Percentiles rank a stretch among this genome's conserved stretches.
These are phyloP conservation scores for Peromyscus leucopus DNA, from an alignment of 2,113 vertebrate species.

Conservation along the genomic window DNA sequence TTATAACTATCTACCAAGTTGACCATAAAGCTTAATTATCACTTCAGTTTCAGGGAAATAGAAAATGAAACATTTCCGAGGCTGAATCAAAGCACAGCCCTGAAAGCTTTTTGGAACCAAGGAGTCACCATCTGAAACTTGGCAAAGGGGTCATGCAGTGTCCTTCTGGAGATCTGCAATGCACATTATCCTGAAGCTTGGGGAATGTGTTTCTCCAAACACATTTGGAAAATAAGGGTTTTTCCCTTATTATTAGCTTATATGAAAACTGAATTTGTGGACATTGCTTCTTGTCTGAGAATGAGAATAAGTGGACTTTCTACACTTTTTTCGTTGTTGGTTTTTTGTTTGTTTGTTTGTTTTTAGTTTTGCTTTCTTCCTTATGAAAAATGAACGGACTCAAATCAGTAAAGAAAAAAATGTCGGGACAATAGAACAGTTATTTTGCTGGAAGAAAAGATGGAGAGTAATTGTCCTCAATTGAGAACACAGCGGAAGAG, in stretches of 20 bases:
- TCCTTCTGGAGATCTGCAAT: background rate
- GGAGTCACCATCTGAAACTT: background rate
- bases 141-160: background rate
- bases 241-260: constrained; percentile 6
- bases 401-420: constrained; percentile 56
- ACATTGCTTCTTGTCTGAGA: constrained; percentile 53
- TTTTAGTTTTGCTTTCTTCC: background rate
- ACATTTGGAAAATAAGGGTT: background rate
- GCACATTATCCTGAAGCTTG: background rate
- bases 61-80: background rate
- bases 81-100: background rate
- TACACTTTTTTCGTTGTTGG: background rate
- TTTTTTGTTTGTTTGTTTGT: background rate
- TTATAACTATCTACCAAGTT: constrained; percentile 21
- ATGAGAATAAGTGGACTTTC: constrained; percentile 9
- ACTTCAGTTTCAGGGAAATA: constrained; percentile 51
- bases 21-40: constrained; percentile 27
- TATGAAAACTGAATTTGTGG: constrained; percentile 60
- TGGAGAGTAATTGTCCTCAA: constrained; percentile 10
- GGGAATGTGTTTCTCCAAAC: constrained; percentile 40
- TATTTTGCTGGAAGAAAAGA: background rate
- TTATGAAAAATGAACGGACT: constrained; percentile 64
- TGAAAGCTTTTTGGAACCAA: constrained; percentile 46
- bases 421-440: background rate
- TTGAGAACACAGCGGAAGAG: background rate